phyloP scores from a whole-genome alignment of 2,888 invertebrate species.

The Synanthedon myopaeformis region DNA sequence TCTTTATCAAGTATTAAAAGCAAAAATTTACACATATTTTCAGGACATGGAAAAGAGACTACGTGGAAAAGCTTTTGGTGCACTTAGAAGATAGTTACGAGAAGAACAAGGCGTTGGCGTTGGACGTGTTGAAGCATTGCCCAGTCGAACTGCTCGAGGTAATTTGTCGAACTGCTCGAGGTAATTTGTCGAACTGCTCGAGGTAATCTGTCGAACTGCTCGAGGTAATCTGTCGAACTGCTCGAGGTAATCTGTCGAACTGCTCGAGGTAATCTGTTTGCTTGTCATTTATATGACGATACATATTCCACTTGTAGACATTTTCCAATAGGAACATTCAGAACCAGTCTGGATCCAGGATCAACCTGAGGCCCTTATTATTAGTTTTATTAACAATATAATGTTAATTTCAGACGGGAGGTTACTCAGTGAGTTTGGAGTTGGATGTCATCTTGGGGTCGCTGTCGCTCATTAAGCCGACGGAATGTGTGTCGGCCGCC shows the following conservation, averaged over 20 bases:
- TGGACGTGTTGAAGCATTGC: slow-evolving; percentile 63
- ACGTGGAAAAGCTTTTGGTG: slow-evolving; percentile 57
- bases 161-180: too few species aligned
- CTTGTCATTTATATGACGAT: background rate
- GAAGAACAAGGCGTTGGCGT: slow-evolving; percentile 76
- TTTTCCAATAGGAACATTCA: too few species aligned
- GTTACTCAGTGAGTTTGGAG: slow-evolving; percentile 28
- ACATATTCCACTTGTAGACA: too few species aligned
- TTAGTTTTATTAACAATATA: too few species aligned
- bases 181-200: too few species aligned
- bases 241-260: too few species aligned
- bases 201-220: too few species aligned
- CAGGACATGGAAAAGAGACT: slow-evolving; percentile 39
- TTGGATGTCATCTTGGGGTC: slow-evolving; percentile 55
- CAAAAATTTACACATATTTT: slow-evolving; percentile 4
- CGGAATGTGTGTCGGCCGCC: slow-evolving; percentile 80
- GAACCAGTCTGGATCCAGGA: too few species aligned
- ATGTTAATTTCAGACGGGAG: slow-evolving; percentile 19
- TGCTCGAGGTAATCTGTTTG: slow-evolving; percentile 12
- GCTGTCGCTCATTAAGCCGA: slow-evolving; percentile 78
- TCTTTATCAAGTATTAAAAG: too few species aligned
- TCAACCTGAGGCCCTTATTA: too few species aligned
- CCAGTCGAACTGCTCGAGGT: slow-evolving; percentile 31
- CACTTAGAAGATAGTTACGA: slow-evolving; percentile 83
- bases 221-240: too few species aligned